Evolutionary conservation across 2,113 vertebrate genomes (phyloP).

Genomic region (Monarcha castaneiventris): DNA sequence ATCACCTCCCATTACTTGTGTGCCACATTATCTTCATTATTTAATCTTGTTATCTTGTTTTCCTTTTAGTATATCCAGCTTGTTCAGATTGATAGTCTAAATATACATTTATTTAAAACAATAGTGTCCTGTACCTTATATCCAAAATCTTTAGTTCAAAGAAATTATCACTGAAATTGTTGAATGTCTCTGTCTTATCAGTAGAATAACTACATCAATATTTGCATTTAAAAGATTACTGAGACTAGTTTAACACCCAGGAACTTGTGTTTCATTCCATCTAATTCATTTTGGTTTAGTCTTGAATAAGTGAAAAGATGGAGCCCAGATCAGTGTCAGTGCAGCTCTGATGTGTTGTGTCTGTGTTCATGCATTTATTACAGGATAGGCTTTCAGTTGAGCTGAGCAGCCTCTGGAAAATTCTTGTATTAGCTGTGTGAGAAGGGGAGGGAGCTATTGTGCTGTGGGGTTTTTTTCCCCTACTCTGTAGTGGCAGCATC

Average conservation of each 20-base stretch:
- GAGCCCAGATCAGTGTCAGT: not conserved
- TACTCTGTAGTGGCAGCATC: not conserved
- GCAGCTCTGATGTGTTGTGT: not conserved
- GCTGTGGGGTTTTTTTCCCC: rapidly evolving
- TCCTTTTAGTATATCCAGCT: not conserved
- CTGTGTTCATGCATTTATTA: constrained; percentile 21
- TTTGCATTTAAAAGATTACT: not conserved
- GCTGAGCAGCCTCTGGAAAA: not conserved
- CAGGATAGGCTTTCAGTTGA: not conserved
- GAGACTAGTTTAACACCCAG: not conserved
- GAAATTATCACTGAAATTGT: not conserved
- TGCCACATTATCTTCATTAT: not conserved
- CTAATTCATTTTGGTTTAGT: not conserved
- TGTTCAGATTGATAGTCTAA: not conserved
- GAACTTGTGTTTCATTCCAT: not conserved
- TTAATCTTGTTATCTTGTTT: constrained; percentile 47
- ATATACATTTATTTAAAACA: not conserved
- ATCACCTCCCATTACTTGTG: not conserved
- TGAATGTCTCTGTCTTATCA: not conserved
- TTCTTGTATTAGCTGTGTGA: not conserved
- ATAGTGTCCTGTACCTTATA: not conserved
- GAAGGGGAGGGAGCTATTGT: not conserved
- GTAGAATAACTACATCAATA: not conserved
- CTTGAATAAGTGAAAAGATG: not conserved
- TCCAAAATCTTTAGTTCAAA: not conserved